Percentiles rank a stretch among this genome's conserved stretches.
phyloP scores from a whole-genome alignment of 1,140 invertebrate genomes.

The Lordiphosa stackelbergi region DNA sequence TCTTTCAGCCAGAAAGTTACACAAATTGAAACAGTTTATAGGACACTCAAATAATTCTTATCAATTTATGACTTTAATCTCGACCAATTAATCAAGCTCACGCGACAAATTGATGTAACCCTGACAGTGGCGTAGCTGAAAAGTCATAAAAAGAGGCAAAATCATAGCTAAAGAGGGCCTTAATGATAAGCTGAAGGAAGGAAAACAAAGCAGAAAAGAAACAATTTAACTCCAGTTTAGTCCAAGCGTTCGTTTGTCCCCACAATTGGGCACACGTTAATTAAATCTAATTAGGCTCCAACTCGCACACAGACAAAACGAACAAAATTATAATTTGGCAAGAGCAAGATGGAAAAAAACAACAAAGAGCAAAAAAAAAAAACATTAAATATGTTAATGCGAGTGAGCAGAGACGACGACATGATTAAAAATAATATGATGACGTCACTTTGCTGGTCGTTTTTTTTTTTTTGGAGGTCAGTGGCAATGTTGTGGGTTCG shows the following conservation, averaged over 20 bases:
- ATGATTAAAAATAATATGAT: conserved; percentile 62
- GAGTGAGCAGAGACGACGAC: conserved; percentile 17
- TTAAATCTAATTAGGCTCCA: conserved; percentile 55
- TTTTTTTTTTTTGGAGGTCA: conserved; percentile 38
- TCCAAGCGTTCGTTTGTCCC: conserved; percentile 6
- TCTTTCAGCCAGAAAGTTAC: no score
- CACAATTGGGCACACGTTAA: conserved; percentile 43
- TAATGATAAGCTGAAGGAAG: conserved; percentile 12
- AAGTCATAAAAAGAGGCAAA: conserved; percentile 11
- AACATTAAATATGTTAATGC: conserved; percentile 6
- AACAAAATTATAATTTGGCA: no score
- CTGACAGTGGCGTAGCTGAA: neutral
- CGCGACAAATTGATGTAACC: conserved; percentile 17
- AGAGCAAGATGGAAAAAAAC: conserved; percentile 1
- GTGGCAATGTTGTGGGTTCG: conserved; percentile 7
- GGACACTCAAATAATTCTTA: conserved; percentile 22
- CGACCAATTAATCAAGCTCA: conserved; percentile 13
- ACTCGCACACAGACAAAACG: conserved; percentile 31
- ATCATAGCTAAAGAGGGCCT: conserved; percentile 33
- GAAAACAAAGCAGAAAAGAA: conserved; percentile 11
- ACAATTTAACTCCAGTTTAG: conserved; percentile 56
- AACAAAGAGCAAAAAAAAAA: conserved; percentile 4
- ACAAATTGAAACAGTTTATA: no score
- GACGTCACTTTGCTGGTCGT: conserved; percentile 44
- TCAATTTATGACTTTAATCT: conserved; percentile 39